These are phyloP conservation scores for Cromileptes altivelis DNA, from an alignment of 2,113 vertebrate species.

Conservation along the genomic window DNA sequence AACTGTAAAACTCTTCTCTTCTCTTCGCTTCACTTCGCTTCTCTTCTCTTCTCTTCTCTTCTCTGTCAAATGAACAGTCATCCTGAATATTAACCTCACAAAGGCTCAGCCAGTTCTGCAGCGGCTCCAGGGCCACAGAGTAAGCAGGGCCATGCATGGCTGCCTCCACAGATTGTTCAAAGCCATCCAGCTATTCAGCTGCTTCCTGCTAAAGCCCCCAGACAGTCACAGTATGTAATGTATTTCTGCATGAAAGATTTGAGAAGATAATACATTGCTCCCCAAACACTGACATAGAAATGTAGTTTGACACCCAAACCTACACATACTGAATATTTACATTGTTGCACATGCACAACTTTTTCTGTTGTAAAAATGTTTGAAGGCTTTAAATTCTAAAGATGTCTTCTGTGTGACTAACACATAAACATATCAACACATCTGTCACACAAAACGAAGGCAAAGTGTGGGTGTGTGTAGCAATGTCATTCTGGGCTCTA, in stretches of 20 bases:
- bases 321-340: no score
- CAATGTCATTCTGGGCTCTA: no score
- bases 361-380: no score
- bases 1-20: no score
- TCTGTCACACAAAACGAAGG: no score
- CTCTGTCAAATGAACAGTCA: no score
- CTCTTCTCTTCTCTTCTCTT: not conserved
- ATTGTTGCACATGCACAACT: no score
- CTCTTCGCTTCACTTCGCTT: not conserved
- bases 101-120: not conserved
- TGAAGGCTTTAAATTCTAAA: no score
- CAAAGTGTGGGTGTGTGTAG: no score
- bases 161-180: slow-evolving; percentile 72
- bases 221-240: slow-evolving; percentile 70
- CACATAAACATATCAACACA: no score
- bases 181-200: slow-evolving; percentile 59
- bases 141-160: slow-evolving; percentile 65
- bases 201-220: slow-evolving; percentile 65
- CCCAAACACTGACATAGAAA: not conserved
- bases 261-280: slow-evolving; percentile 61
- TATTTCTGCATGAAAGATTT: slow-evolving; percentile 60
- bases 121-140: slow-evolving; percentile 3
- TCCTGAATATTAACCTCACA: not conserved
- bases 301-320: not conserved
- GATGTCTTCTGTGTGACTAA: no score